Conservation (phyloP, 2,888 invertebrate species). For the Drosophila kanekoi region DNA sequence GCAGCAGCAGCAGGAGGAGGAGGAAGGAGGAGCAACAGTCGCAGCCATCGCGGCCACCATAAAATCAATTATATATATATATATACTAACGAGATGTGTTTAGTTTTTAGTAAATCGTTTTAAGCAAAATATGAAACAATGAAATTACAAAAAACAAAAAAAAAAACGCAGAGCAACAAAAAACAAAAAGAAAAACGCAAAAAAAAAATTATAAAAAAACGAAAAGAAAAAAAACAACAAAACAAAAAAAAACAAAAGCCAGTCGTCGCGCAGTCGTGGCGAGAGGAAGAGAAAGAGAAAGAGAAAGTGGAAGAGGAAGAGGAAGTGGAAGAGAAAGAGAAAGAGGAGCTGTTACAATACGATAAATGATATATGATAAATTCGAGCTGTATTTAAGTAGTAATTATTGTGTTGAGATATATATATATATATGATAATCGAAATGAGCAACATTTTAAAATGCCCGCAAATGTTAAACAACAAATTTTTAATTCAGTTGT, state of each 20-base stretch:
- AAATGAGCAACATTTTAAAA: slow-evolving; percentile 49
- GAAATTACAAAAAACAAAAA: slow-evolving; percentile 39
- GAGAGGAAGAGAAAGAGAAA: no score
- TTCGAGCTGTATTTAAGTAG: slow-evolving; percentile 50
- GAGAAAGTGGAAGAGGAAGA: slow-evolving; percentile 4
- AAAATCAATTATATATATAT: slow-evolving; percentile 55
- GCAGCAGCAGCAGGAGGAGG: slow-evolving; percentile 3
- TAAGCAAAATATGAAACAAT: slow-evolving; percentile 69
- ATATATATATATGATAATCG: slow-evolving; percentile 20
- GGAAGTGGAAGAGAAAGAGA: background rate
- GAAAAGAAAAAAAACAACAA: background rate
- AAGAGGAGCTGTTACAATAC: slow-evolving; percentile 37
- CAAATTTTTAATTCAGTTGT: slow-evolving; percentile 68
- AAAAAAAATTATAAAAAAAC: slow-evolving; percentile 18
- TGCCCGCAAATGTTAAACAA: slow-evolving; percentile 59
- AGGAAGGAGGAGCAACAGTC: slow-evolving; percentile 12
- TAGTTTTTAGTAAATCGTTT: slow-evolving; percentile 70
- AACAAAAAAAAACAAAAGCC: slow-evolving; percentile 6
- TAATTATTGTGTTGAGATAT: slow-evolving; percentile 42
- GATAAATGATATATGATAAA: slow-evolving; percentile 16
- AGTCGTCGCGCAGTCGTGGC: background rate
- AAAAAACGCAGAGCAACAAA: slow-evolving; percentile 42
- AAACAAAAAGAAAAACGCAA: slow-evolving; percentile 17
- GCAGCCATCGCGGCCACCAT: slow-evolving; percentile 21
- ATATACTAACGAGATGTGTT: slow-evolving; percentile 63